Percentiles rank a stretch among this genome's conserved stretches.
Evolutionary conservation across 2,113 vertebrate species (phyloP).

Genomic region (Cheirogaleus medius): DNA sequence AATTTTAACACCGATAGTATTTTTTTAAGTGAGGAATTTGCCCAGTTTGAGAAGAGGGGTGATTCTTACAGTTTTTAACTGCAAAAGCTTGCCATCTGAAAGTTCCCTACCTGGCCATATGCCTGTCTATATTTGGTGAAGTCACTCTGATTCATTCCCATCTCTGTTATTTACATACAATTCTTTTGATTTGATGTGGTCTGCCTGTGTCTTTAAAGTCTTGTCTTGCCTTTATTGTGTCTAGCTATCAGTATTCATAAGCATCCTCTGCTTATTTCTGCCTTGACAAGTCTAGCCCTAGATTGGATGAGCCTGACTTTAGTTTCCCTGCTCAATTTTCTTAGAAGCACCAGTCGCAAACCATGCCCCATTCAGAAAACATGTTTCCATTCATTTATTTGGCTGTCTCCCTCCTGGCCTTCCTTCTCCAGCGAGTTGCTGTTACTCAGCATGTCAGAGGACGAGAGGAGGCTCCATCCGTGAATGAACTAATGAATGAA

Average conservation of each 20-base stretch:
- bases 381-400: slow-evolving; percentile 41
- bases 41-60: not conserved
- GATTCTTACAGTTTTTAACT: not conserved
- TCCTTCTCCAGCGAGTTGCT: slow-evolving; percentile 49
- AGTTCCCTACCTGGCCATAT: not conserved
- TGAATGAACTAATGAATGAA: slow-evolving; percentile 68
- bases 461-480: slow-evolving; percentile 25
- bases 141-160: not conserved
- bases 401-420: not conserved
- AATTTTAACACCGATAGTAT: not conserved
- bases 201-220: slow-evolving; percentile 43
- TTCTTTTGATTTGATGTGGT: not conserved
- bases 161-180: not conserved
- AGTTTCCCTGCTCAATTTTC: slow-evolving; percentile 26
- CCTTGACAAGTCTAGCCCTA: not conserved
- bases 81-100: not conserved
- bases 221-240: not conserved
- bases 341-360: not conserved
- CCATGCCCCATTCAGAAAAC: slow-evolving; percentile 56
- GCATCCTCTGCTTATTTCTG: slow-evolving; percentile 45
- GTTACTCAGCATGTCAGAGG: slow-evolving; percentile 21
- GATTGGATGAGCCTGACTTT: slow-evolving; percentile 28
- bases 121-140: not conserved
- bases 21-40: not conserved
- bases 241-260: not conserved